phyloP scores from a whole-genome alignment of 2,888 invertebrate species.

The Agonopterix arenella region DNA sequence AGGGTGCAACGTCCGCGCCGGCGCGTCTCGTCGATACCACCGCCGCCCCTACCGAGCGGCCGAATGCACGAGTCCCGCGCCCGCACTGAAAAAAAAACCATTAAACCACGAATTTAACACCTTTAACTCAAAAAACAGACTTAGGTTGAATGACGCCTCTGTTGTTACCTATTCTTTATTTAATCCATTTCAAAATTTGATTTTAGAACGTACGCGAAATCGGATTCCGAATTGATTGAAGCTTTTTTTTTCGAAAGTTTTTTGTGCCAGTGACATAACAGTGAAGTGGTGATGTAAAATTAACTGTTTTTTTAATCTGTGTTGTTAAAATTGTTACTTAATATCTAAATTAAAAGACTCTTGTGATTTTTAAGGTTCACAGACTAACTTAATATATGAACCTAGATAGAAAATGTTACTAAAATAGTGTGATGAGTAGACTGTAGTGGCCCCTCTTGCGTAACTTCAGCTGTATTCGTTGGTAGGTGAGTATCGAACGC shows the following conservation, averaged over 20 bases:
- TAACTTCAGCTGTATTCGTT: slow-evolving; percentile 21
- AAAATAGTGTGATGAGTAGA: not conserved
- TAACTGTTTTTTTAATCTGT: slow-evolving; percentile 1
- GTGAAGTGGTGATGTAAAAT: slow-evolving; percentile 1
- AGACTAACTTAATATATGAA: not conserved
- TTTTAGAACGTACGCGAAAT: slow-evolving; percentile 11
- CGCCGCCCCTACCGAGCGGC: slow-evolving; percentile 44
- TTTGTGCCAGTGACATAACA: slow-evolving; percentile 3
- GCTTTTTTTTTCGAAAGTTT: slow-evolving; percentile 1
- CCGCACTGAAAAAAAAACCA: slow-evolving; percentile 19
- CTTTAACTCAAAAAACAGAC: not conserved
- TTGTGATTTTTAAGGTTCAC: too few relatives aligned
- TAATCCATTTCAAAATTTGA: slow-evolving; percentile 4
- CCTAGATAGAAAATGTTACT: slow-evolving; percentile 4
- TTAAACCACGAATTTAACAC: slow-evolving; percentile 10
- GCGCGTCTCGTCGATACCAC: slow-evolving; percentile 43
- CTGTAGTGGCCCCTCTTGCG: slow-evolving; percentile 20
- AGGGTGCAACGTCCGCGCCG: slow-evolving; percentile 58
- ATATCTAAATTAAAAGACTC: too few relatives aligned
- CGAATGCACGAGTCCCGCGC: slow-evolving; percentile 34
- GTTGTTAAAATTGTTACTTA: slow-evolving; percentile 6
- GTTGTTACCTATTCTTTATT: not conserved
- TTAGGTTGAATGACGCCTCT: slow-evolving; percentile 2
- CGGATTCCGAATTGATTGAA: slow-evolving; percentile 3
- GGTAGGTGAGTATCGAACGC: slow-evolving; percentile 24